phyloP scores from a whole-genome alignment of 2,888 invertebrate genomes.

The Epistrophe grossulariae region DNA sequence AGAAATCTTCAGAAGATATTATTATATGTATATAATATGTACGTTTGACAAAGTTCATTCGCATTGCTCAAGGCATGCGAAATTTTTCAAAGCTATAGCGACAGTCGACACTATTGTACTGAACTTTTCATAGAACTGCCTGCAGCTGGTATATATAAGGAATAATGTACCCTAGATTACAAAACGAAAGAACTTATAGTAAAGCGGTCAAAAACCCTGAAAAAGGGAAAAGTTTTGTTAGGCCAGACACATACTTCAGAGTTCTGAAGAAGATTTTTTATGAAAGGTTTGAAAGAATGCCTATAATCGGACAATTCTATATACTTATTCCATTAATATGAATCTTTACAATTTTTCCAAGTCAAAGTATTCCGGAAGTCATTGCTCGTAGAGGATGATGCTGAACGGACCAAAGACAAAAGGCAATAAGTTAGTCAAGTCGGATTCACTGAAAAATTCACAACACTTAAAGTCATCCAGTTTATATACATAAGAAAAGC shows the following conservation, averaged over 20 bases:
- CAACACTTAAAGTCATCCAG: not conserved
- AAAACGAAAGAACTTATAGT: constrained; percentile 9
- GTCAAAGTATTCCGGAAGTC: not conserved
- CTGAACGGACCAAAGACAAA: not conserved
- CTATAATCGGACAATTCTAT: not conserved
- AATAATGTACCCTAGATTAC: not conserved
- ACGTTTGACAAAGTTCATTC: constrained; percentile 11
- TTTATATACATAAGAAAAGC: not conserved
- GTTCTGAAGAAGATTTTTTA: not conserved
- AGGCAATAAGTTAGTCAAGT: not conserved
- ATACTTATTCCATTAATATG: not conserved
- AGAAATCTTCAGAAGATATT: not conserved
- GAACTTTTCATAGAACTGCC: constrained; percentile 8
- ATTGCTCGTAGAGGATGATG: not conserved
- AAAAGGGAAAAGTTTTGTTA: not conserved
- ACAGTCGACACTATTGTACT: constrained; percentile 12
- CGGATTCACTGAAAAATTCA: not conserved
- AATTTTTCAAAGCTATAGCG: constrained; percentile 7
- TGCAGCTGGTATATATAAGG: not conserved
- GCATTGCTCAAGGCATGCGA: constrained; percentile 3
- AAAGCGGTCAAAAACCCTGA: constrained; percentile 8
- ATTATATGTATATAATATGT: not conserved
- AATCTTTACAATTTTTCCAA: constrained; percentile 4
- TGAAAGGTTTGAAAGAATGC: not conserved
- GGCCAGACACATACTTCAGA: not conserved